phyloP scores from a whole-genome alignment of 2,888 invertebrate species.

The Epinotia bilunana region DNA sequence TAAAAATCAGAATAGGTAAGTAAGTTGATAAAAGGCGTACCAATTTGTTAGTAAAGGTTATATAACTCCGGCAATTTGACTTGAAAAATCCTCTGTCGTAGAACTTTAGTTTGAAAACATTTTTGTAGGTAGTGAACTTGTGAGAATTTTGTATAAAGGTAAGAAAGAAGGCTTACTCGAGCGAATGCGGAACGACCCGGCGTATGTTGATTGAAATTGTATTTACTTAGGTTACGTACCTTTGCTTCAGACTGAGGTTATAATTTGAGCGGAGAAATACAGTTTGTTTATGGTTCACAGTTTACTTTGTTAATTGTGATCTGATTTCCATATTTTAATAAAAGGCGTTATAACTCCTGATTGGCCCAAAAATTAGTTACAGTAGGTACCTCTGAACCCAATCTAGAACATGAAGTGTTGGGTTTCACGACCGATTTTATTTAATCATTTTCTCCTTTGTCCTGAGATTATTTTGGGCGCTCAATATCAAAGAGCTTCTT shows the following conservation, averaged over 20 bases:
- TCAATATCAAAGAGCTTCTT: conserved; percentile 41
- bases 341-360: neutral
- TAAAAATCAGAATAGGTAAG: conserved; percentile 6
- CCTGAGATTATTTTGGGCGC: conserved; percentile 27
- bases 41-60: conserved; percentile 30
- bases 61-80: conserved; percentile 32
- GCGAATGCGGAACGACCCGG: neutral
- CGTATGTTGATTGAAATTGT: conserved; percentile 38
- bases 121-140: conserved; percentile 21
- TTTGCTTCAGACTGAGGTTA: conserved; percentile 21
- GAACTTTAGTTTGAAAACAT: conserved; percentile 25
- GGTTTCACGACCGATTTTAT: conserved; percentile 20
- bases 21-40: conserved; percentile 10
- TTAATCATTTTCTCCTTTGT: conserved; percentile 36
- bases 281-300: conserved; percentile 24
- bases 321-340: conserved; percentile 24
- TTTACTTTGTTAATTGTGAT: conserved; percentile 36
- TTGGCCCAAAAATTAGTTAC: too few species aligned
- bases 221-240: conserved; percentile 29
- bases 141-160: conserved; percentile 27
- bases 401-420: neutral
- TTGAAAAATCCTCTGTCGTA: conserved; percentile 20
- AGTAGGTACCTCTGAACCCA: neutral
- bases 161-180: conserved; percentile 16
- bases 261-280: conserved; percentile 30